Conservation (phyloP, 2,797 vertebrate species). For the Cichlasoma orientale region DNA sequence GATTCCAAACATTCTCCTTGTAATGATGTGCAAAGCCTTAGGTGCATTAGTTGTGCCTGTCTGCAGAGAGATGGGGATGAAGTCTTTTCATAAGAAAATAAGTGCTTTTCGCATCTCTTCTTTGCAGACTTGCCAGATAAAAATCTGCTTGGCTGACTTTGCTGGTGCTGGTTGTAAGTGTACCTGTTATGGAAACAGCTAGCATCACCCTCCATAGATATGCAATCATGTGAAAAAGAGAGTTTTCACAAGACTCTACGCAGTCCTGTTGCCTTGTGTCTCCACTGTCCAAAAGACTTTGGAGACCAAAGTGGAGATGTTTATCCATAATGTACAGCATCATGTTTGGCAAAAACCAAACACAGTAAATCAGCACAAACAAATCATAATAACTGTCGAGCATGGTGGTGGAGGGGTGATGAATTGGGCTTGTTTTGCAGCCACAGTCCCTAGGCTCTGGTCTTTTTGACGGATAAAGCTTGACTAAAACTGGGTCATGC, state of each 20-base stretch:
- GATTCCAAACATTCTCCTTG: conserved; percentile 64
- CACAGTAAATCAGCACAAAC: too few species aligned
- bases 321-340: too few species aligned
- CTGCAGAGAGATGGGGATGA: conserved; percentile 5
- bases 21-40: conserved; percentile 65
- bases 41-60: conserved; percentile 49
- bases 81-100: conserved; percentile 46
- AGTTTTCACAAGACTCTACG: not conserved
- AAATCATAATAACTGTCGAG: too few species aligned
- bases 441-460: too few species aligned
- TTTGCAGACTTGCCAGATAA: conserved; percentile 38
- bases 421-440: too few species aligned
- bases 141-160: conserved; percentile 26
- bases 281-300: too few species aligned
- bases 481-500: too few species aligned
- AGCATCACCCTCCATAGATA: not conserved
- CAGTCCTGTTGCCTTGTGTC: not conserved
- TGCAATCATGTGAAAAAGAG: not conserved
- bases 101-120: conserved; percentile 38
- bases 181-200: conserved; percentile 32
- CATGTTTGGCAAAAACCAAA: too few species aligned
- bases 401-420: too few species aligned
- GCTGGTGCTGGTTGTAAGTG: conserved; percentile 24
- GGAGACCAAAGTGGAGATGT: too few species aligned
- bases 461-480: too few species aligned